phyloP scores from a whole-genome alignment of 1,140 invertebrate species.

The Lepidotrigona ventralis region DNA sequence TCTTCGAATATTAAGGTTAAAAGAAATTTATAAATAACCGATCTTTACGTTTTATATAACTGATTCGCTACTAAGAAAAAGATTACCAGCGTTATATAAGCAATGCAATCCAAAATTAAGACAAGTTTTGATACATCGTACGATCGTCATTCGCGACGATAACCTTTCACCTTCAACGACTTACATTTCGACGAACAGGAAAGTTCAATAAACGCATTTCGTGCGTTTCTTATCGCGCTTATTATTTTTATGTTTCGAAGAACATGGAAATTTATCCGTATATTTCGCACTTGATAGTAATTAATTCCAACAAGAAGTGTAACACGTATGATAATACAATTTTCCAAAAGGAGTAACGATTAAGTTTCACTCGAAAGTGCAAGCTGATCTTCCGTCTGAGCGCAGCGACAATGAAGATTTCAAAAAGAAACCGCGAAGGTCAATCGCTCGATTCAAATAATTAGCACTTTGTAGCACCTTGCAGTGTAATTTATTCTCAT shows the following conservation, averaged over 20 bases:
- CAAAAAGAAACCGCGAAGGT: no score
- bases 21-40: not conserved
- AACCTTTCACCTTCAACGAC: not conserved
- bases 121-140: not conserved
- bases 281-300: not conserved
- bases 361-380: no score
- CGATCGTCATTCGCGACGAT: not conserved
- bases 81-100: not conserved
- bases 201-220: not conserved
- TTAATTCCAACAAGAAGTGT: no score
- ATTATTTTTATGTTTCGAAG: not conserved
- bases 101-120: not conserved
- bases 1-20: not conserved
- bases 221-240: not conserved
- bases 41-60: not conserved
- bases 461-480: no score
- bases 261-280: not conserved
- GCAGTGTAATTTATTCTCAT: no score
- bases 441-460: no score
- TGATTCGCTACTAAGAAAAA: not conserved
- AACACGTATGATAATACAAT: no score
- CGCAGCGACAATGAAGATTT: no score
- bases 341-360: no score
- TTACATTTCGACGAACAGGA: not conserved
- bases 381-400: no score